Evolutionary conservation across 2,113 vertebrate species (phyloP).

Genomic region (Ailuropoda melanoleuca): DNA sequence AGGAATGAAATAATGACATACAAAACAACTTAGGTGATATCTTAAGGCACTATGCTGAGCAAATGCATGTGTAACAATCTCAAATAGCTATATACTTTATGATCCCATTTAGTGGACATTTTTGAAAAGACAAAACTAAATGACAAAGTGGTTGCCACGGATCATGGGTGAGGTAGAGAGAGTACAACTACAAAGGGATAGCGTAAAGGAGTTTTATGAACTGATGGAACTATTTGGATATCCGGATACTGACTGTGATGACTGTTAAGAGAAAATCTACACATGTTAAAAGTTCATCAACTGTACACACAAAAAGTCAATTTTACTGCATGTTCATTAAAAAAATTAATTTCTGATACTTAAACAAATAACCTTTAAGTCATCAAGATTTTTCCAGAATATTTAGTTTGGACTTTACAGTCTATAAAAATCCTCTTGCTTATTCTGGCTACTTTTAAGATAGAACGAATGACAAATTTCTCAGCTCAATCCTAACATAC

Average conservation of each 20-base stretch:
- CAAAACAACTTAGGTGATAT: not conserved
- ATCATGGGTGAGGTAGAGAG: too few relatives aligned
- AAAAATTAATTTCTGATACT: not conserved
- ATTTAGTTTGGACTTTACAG: not conserved
- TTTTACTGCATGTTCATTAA: not conserved
- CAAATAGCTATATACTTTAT: not conserved
- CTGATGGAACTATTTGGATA: not conserved
- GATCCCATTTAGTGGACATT: not conserved
- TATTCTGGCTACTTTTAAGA: conserved; percentile 55
- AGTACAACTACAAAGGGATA: not conserved
- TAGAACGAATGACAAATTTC: conserved; percentile 34
- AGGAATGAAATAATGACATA: not conserved
- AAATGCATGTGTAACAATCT: not conserved
- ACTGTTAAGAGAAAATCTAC: not conserved
- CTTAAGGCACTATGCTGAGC: not conserved
- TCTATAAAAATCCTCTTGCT: conserved; percentile 50
- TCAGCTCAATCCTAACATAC: conserved; percentile 63
- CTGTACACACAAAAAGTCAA: not conserved
- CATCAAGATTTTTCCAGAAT: conserved; percentile 36
- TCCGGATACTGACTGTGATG: not conserved
- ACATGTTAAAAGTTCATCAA: not conserved
- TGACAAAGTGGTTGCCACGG: not conserved
- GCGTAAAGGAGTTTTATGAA: not conserved
- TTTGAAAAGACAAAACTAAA: conserved; percentile 13
- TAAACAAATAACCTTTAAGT: not conserved